Evolutionary conservation across 64 coral and sea anemone species (phyloP).

Genomic region (Dendronephthya gigantea): DNA sequence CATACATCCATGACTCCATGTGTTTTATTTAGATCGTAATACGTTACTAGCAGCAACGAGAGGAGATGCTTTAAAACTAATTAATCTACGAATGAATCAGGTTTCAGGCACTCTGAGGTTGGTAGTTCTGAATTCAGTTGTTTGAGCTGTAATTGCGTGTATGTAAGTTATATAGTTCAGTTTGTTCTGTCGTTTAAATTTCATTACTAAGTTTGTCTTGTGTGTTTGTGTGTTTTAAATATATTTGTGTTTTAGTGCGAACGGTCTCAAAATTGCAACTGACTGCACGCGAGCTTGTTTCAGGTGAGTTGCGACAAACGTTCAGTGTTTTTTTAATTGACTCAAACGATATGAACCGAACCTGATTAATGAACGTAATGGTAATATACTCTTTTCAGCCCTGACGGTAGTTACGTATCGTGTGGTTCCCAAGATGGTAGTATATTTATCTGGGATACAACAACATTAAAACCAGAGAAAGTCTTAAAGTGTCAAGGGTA

Average conservation of each 20-base stretch:
- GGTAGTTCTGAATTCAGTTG: neutral
- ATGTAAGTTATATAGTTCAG: too few relatives aligned
- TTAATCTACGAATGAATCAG: slow-evolving; percentile 86
- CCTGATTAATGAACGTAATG: neutral
- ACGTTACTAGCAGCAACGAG: slow-evolving; percentile 71
- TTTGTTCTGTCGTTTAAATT: too few relatives aligned
- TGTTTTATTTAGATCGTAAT: too few relatives aligned
- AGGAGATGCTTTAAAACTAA: slow-evolving; percentile 81
- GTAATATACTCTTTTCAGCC: slow-evolving; percentile 30
- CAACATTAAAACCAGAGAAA: slow-evolving; percentile 77
- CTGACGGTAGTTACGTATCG: slow-evolving; percentile 77
- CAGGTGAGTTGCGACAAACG: slow-evolving; percentile 64
- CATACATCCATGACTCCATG: too few relatives aligned
- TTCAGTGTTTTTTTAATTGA: too few relatives aligned
- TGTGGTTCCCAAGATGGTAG: slow-evolving; percentile 92
- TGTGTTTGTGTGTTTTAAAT: neutral
- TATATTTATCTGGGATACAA: slow-evolving; percentile 82
- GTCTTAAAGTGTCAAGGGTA: slow-evolving; percentile 84
- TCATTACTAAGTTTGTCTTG: too few relatives aligned
- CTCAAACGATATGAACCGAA: too few relatives aligned
- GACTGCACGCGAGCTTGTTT: slow-evolving; percentile 85
- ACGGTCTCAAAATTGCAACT: slow-evolving; percentile 78
- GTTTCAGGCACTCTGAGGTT: slow-evolving; percentile 68
- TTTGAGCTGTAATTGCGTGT: too few relatives aligned
- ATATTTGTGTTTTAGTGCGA: slow-evolving; percentile 38